Percentiles rank a stretch among this genome's conserved stretches.
Evolutionary conservation across 1,140 invertebrate species (phyloP).

Genomic region (Drosophila prosaltans): DNA sequence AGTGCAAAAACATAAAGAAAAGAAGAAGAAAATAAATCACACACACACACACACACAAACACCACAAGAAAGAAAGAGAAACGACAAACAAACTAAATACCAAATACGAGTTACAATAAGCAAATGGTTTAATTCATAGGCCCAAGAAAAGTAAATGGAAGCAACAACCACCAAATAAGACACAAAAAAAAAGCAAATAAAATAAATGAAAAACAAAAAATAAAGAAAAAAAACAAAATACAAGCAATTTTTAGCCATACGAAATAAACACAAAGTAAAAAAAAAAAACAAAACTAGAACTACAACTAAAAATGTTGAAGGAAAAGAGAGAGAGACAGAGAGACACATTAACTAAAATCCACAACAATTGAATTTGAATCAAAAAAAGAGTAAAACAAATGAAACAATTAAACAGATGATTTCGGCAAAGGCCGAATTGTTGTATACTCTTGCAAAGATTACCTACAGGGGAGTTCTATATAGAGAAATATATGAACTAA

Average conservation of each 20-base stretch:
- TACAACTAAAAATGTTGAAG: background rate
- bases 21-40: conserved; percentile 23
- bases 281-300: conserved; percentile 2
- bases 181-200: conserved; percentile 58
- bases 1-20: conserved; percentile 52
- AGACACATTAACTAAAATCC: background rate
- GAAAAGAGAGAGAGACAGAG: background rate
- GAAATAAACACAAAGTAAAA: conserved; percentile 15
- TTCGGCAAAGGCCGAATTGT: background rate
- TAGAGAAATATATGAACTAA: too few species aligned
- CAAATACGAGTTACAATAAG: conserved; percentile 72
- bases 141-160: conserved; percentile 64
- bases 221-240: conserved; percentile 26
- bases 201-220: conserved; percentile 60
- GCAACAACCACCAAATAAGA: conserved; percentile 66
- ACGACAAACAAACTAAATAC: conserved; percentile 4
- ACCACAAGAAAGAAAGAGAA: conserved; percentile 26
- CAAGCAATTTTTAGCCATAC: conserved; percentile 21
- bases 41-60: conserved; percentile 41
- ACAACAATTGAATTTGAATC: conserved; percentile 10
- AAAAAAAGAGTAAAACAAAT: background rate
- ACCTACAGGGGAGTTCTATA: too few species aligned
- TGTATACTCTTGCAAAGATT: background rate
- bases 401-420: background rate
- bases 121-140: conserved; percentile 73